Evolutionary conservation across 2,888 invertebrate species (phyloP).

Genomic region (Pseudococcus jackbeardsleyi): DNA sequence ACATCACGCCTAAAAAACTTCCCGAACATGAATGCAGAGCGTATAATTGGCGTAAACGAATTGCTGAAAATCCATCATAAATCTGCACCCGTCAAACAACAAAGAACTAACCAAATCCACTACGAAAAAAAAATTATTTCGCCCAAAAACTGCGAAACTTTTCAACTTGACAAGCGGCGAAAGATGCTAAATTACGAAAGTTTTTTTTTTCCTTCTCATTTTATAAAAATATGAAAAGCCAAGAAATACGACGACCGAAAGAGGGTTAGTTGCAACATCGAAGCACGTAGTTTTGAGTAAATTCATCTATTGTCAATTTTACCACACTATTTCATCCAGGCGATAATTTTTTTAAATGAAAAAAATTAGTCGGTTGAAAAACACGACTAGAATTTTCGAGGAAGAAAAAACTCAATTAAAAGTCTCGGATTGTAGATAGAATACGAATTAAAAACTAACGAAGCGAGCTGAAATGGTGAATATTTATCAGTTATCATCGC

Average conservation of each 20-base stretch:
- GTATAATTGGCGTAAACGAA: neutral
- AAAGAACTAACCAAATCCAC: neutral
- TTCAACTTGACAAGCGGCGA: neutral
- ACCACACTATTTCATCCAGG: neutral
- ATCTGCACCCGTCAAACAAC: neutral
- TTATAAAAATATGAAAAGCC: neutral
- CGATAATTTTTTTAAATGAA: neutral
- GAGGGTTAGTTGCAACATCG: neutral
- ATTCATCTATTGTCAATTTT: slow-evolving; percentile 7
- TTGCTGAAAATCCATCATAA: neutral
- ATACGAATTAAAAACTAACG: neutral
- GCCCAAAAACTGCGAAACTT: neutral
- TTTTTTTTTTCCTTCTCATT: neutral
- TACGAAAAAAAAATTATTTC: neutral
- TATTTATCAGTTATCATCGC: neutral
- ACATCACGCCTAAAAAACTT: neutral
- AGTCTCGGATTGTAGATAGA: neutral
- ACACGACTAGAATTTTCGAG: neutral
- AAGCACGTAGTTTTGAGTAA: slow-evolving; percentile 16
- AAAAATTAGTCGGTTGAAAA: neutral
- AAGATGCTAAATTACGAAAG: slow-evolving; percentile 21
- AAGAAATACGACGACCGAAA: neutral
- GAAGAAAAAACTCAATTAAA: neutral
- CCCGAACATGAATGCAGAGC: neutral
- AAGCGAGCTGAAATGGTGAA: neutral